Evolutionary conservation across 2,888 invertebrate species (phyloP).

Genomic region (Chironomus riparius): DNA sequence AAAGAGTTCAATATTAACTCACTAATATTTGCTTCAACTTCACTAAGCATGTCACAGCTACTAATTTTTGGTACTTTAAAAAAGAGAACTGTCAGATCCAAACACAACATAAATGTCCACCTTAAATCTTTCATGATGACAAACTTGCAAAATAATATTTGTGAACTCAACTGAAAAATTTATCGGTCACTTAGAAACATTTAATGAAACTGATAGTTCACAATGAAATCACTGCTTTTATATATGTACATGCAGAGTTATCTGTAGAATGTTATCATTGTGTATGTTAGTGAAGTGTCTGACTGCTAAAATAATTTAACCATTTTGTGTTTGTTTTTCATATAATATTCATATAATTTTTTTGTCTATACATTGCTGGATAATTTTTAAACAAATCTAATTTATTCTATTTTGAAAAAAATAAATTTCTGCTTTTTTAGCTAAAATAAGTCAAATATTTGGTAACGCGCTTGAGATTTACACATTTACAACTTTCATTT

Average conservation of each 20-base stretch:
- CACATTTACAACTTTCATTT: too few relatives aligned
- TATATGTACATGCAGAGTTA: background rate
- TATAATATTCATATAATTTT: too few relatives aligned
- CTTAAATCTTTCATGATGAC: background rate
- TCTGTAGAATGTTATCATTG: background rate
- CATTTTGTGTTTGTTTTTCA: too few relatives aligned
- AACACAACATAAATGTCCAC: background rate
- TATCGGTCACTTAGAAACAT: background rate
- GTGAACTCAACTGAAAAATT: background rate
- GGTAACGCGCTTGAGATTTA: too few relatives aligned
- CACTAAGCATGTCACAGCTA: background rate
- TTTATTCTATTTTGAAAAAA: too few relatives aligned
- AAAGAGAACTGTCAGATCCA: background rate
- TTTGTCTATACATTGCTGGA: too few relatives aligned
- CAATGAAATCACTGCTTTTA: background rate
- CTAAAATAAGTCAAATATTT: too few relatives aligned
- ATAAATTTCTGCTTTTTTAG: too few relatives aligned
- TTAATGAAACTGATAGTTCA: conserved; percentile 1
- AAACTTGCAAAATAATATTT: too few relatives aligned
- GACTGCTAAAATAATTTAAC: background rate
- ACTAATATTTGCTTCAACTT: background rate
- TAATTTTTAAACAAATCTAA: too few relatives aligned
- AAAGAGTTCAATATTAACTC: background rate
- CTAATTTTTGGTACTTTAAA: background rate
- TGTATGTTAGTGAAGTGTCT: background rate